Percentiles rank a stretch among this genome's conserved stretches.
phyloP scores from a whole-genome alignment of 2,797 vertebrate genomes.

The Parauchenoglanis punctatus region DNA sequence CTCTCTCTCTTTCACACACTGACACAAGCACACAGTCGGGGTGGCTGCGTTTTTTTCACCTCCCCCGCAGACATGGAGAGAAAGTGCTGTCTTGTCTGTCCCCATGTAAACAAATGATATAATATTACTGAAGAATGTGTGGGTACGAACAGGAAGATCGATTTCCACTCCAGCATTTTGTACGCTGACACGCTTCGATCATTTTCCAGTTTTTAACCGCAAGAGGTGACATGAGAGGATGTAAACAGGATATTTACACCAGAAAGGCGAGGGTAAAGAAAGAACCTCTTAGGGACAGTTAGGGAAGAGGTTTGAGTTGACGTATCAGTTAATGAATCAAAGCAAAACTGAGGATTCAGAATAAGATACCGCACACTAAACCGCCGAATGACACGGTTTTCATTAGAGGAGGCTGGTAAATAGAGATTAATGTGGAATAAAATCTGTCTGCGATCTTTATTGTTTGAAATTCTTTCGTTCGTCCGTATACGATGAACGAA shows the following conservation, averaged over 20 bases:
- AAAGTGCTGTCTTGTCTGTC: slow-evolving; percentile 46
- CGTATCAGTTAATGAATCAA: not conserved
- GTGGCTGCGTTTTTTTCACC: slow-evolving; percentile 24
- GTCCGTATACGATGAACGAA: not conserved
- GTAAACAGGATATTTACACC: slow-evolving; percentile 57
- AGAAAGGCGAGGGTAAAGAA: not conserved
- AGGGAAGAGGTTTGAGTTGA: not conserved
- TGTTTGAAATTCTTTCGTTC: not conserved
- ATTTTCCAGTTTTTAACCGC: slow-evolving; percentile 61
- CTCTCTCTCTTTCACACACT: slow-evolving; percentile 23
- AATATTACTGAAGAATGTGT: slow-evolving; percentile 38
- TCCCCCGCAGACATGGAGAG: slow-evolving; percentile 47
- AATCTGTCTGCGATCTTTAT: not conserved
- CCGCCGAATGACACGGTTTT: not conserved
- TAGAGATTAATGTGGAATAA: not conserved
- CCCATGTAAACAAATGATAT: slow-evolving; percentile 54
- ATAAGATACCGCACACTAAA: not conserved
- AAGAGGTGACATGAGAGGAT: slow-evolving; percentile 35
- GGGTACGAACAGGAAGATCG: slow-evolving; percentile 52
- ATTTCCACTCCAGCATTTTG: slow-evolving; percentile 51
- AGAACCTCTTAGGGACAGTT: not conserved
- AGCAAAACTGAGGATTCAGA: slow-evolving; percentile 6
- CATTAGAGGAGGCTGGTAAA: not conserved
- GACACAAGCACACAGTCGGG: not conserved
- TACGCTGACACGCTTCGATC: slow-evolving; percentile 40